phyloP scores from a whole-genome alignment of 2,113 vertebrate genomes.

The Meleagris gallopavo region DNA sequence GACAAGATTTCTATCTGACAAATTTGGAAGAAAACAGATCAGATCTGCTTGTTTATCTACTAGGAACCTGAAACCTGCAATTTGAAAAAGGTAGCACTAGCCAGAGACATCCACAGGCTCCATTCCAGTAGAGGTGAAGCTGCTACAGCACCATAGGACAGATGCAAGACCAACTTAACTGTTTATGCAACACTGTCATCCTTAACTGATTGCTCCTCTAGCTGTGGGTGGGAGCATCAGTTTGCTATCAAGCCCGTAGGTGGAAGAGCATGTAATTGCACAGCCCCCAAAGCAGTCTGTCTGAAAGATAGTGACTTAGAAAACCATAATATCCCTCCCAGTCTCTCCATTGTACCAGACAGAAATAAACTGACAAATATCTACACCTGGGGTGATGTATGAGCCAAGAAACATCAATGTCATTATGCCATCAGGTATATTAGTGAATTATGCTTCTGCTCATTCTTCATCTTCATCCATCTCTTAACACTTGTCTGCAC shows the following conservation, averaged over 20 bases:
- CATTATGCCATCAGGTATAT: neutral
- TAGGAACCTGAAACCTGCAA: accelerated
- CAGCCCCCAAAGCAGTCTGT: neutral
- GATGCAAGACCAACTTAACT: neutral
- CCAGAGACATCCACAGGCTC: neutral
- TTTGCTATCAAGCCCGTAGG: neutral
- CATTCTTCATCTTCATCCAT: neutral
- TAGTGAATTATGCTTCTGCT: constrained; percentile 2
- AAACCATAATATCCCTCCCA: neutral
- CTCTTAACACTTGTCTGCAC: neutral
- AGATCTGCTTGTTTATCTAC: neutral
- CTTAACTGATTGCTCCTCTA: neutral
- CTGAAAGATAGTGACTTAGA: neutral
- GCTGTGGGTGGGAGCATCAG: neutral
- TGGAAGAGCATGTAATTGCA: neutral
- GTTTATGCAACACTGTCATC: neutral
- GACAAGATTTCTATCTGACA: neutral
- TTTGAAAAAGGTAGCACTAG: neutral
- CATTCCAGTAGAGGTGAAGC: neutral
- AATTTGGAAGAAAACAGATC: neutral
- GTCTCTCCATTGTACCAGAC: neutral
- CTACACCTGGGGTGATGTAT: neutral
- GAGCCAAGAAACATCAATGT: neutral
- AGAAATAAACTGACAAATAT: neutral
- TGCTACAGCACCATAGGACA: neutral